Evolutionary conservation across 1,140 invertebrate genomes (phyloP).

Genomic region (Drosophila nikananu): DNA sequence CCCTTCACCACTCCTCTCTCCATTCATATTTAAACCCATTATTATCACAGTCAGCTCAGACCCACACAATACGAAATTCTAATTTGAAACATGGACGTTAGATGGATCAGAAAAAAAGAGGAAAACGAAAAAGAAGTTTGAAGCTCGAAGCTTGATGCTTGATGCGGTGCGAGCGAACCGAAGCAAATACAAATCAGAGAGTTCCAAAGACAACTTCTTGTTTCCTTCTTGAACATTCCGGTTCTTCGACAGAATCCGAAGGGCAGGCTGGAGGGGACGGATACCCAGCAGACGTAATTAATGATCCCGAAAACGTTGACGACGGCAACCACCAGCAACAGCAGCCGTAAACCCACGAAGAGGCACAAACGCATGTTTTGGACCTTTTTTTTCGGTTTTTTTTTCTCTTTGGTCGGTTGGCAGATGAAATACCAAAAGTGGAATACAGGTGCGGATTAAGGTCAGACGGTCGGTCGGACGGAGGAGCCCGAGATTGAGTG

Average conservation of each 20-base stretch:
- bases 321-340: constrained; percentile 39
- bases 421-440: constrained; percentile 40
- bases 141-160: constrained; percentile 29
- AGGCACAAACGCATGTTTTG: constrained; percentile 68
- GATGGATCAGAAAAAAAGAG: constrained; percentile 28
- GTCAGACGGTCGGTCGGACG: constrained; percentile 40
- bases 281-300: constrained; percentile 70
- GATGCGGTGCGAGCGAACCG: constrained; percentile 16
- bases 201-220: constrained; percentile 70
- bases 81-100: constrained; percentile 60
- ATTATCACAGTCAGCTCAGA: constrained; percentile 40
- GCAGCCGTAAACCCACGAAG: constrained; percentile 43
- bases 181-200: constrained; percentile 44
- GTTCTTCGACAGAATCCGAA: constrained; percentile 47
- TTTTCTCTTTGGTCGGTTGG: constrained; percentile 23
- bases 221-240: constrained; percentile 80
- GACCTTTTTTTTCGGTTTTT: constrained; percentile 21
- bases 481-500: constrained; percentile 4
- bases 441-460: constrained; percentile 80
- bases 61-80: constrained; percentile 58
- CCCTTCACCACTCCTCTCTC: not conserved
- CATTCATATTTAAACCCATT: constrained; percentile 40
- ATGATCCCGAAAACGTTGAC: constrained; percentile 80
- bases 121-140: constrained; percentile 26
- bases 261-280: constrained; percentile 1